phyloP scores from a whole-genome alignment of 2,888 invertebrate genomes.

The Habrosyne pyritoides region DNA sequence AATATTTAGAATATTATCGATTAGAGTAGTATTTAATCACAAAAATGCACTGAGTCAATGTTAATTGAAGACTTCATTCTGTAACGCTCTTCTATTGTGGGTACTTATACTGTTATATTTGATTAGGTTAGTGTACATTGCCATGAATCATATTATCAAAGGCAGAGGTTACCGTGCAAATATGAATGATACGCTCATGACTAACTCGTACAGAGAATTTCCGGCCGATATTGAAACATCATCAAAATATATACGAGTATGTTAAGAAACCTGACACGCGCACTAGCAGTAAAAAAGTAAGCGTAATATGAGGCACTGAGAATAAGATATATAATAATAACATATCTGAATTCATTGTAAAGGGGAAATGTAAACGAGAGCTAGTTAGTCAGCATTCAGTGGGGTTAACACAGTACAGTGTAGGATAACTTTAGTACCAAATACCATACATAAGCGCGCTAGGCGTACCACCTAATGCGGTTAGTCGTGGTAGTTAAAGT shows the following conservation, averaged over 20 bases:
- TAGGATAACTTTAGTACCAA: background rate
- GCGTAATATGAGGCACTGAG: background rate
- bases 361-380: background rate
- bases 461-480: background rate
- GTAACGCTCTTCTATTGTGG: background rate
- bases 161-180: slow-evolving; percentile 12
- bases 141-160: slow-evolving; percentile 26
- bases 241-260: too few relatives aligned
- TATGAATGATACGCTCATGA: slow-evolving; percentile 20
- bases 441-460: background rate
- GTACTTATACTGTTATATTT: slow-evolving; percentile 26
- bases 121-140: slow-evolving; percentile 29
- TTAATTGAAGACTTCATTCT: too few relatives aligned
- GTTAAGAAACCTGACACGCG: background rate
- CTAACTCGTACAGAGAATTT: slow-evolving; percentile 15
- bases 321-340: background rate
- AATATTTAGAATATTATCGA: too few relatives aligned
- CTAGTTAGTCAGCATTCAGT: background rate
- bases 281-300: background rate
- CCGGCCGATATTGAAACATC: slow-evolving; percentile 15
- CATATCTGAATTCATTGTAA: background rate
- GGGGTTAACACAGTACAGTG: background rate
- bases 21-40: too few relatives aligned
- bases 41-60: too few relatives aligned
- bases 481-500: background rate